phyloP scores from a whole-genome alignment of 2,888 invertebrate species.

The Erebia aethiops region DNA sequence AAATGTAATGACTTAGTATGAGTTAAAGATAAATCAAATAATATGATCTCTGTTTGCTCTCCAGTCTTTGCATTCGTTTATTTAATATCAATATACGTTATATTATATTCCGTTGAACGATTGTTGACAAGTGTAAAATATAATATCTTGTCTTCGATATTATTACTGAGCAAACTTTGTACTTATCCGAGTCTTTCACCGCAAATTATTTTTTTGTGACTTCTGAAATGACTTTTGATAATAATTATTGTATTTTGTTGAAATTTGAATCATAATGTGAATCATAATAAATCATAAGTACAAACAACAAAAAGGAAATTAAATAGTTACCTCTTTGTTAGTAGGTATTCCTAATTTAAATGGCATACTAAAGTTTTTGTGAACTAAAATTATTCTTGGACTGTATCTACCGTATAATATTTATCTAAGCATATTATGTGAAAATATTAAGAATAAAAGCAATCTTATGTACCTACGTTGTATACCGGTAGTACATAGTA shows the following conservation, averaged over 20 bases:
- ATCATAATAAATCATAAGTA: too few relatives aligned
- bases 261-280: too few relatives aligned
- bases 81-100: conserved; percentile 38
- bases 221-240: not conserved
- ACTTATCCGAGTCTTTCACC: conserved; percentile 21
- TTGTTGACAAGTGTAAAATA: conserved; percentile 40
- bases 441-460: not conserved
- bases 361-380: too few relatives aligned
- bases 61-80: conserved; percentile 51
- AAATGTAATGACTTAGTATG: conserved; percentile 29
- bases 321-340: too few relatives aligned
- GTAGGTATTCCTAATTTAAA: too few relatives aligned
- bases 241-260: too few relatives aligned
- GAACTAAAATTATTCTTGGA: too few relatives aligned
- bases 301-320: not conserved
- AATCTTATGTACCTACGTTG: not conserved
- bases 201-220: conserved; percentile 13
- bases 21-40: conserved; percentile 32
- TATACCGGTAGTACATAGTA: conserved; percentile 5
- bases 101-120: conserved; percentile 27
- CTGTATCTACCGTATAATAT: too few relatives aligned
- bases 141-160: conserved; percentile 34
- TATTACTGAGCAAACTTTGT: conserved; percentile 32
- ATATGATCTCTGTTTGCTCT: conserved; percentile 62
- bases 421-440: not conserved